phyloP scores from a whole-genome alignment of 53 echinoderm and acorn worm species.

The Paracentrotus lividus region DNA sequence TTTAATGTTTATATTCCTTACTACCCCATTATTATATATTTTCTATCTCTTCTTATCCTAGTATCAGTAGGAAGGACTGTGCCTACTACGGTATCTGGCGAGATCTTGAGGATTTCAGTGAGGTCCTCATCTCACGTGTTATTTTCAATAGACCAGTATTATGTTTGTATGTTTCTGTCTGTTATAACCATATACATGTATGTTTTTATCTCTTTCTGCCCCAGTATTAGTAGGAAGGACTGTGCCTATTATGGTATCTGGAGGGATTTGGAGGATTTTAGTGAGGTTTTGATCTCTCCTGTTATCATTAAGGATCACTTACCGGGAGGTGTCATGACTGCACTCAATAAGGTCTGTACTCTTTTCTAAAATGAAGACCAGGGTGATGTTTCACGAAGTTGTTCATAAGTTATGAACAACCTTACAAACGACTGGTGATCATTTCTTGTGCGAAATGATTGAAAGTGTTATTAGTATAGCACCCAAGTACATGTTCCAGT shows the following conservation, averaged over 20 bases:
- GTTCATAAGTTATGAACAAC: no score
- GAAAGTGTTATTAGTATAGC: no score
- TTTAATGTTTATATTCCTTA: no score
- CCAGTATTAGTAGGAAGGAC: slow-evolving; percentile 70
- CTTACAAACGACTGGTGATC: no score
- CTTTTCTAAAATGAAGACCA: background rate
- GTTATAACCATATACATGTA: background rate
- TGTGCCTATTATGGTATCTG: slow-evolving; percentile 91
- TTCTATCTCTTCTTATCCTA: background rate
- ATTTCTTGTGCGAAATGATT: no score
- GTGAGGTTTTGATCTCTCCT: slow-evolving; percentile 94
- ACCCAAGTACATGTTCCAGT: no score
- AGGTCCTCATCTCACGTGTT: slow-evolving; percentile 96
- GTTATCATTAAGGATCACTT: slow-evolving; percentile 96
- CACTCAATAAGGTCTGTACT: slow-evolving; percentile 83
- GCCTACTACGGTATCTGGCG: slow-evolving; percentile 92
- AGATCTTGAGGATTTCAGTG: slow-evolving; percentile 86
- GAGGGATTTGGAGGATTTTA: slow-evolving; percentile 87
- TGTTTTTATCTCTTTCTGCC: background rate
- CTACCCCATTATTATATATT: background rate
- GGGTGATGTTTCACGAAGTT: no score
- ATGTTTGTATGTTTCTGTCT: background rate
- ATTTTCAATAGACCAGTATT: no score
- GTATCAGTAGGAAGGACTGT: slow-evolving; percentile 73
- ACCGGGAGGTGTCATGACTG: slow-evolving; percentile 88